These are phyloP conservation scores for Galeopterus variegatus DNA, from an alignment of 2,113 vertebrate species.

Conservation along the genomic window DNA sequence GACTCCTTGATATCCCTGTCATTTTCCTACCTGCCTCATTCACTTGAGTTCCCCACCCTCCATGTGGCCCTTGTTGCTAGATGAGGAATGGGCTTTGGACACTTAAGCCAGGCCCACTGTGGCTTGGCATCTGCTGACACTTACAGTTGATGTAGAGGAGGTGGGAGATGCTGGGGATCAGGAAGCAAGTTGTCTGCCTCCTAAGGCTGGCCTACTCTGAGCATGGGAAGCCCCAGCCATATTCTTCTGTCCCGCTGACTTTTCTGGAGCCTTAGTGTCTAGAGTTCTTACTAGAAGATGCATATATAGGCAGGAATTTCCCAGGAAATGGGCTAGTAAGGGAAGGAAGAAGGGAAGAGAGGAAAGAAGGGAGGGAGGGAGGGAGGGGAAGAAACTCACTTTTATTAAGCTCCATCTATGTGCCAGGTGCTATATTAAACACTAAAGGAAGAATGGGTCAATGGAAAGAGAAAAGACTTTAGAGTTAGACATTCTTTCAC, in stretches of 20 bases:
- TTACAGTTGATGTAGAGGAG: background rate
- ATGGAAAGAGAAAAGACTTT: background rate
- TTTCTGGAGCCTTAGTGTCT: background rate
- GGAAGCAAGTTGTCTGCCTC: background rate
- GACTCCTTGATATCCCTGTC: background rate
- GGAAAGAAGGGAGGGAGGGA: background rate
- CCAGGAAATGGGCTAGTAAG: background rate
- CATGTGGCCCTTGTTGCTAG: background rate
- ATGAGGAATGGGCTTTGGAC: background rate
- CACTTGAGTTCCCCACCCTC: background rate
- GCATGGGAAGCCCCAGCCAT: no score
- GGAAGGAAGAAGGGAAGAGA: background rate
- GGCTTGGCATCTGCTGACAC: background rate
- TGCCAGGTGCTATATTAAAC: background rate
- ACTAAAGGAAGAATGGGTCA: background rate
- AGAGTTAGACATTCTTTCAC: background rate
- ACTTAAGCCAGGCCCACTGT: background rate
- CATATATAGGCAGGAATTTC: background rate
- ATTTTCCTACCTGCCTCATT: background rate
- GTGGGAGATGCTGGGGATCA: background rate
- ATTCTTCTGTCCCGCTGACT: background rate
- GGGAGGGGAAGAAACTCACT: background rate
- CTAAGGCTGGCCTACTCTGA: background rate
- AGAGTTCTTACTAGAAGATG: background rate
- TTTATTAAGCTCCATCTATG: background rate